Evolutionary conservation across 2,113 vertebrate species (phyloP), one percentile per base, ranked within the genome.

Genomic region (Thryonomys swinderianus): DNA sequence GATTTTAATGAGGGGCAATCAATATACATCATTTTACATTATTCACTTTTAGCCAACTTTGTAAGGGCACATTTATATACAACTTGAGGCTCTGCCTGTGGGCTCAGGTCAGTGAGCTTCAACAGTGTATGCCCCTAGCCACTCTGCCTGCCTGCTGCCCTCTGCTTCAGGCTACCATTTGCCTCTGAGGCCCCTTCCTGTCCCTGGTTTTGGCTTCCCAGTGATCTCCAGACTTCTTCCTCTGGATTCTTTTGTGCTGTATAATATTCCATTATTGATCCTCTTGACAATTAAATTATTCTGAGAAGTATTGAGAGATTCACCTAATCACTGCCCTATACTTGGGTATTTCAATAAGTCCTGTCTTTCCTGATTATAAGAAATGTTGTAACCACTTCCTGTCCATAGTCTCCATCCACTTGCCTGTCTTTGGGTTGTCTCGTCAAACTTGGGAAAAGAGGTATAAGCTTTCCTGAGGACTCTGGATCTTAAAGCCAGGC

Each of bases 91-190:
- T 30, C 16, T n/a, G 42, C 51, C 1, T 13, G 27, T 32, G 21
- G 32, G 45, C 7, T 21, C 9, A 45, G 73, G 13, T 48, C 21
- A 20, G 13, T 25, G 64, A 45, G 30, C 45, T 62, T 3, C 16
- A 55, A 66, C 73, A 27, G 7, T 13, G 7, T 7, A 0, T 9
- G 16, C 42, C 5, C 0, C 0, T 18, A 4, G 8, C 27, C 8
- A 2, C 53, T 40, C 71, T 13, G 13, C 40, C 71, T 45, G 10
- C 53, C 45, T 23, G 45, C 25, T 18, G 1, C 13, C 71, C 1
- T 51, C 66, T 2, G 2, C 8, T 16, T 2, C n/a, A 4, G 0
- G 9, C 45, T 57, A 16, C 21, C 37, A 25, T 87, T 48, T 10
- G 4, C 7, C 40, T 25, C 3, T 34, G 13, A 9, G n/a, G 3